Evolutionary conservation across 2,113 vertebrate genomes (phyloP), one percentile per base, ranked within the genome.

Genomic region (Eptatretus burgeri): DNA sequence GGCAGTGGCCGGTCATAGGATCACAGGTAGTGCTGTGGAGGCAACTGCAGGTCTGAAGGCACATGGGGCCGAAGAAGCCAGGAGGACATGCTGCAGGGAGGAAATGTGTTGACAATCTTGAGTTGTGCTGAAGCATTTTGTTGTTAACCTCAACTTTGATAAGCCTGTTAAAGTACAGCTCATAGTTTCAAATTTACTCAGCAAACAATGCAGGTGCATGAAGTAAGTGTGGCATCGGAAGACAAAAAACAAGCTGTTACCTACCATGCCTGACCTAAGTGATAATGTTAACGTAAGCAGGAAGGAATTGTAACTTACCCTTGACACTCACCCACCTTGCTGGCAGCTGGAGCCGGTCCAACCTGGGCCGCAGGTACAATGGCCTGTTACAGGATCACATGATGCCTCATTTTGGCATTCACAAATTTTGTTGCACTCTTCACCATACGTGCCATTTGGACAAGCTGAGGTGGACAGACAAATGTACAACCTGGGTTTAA

Each of bases 11-110:
- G 0, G 65, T 76, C 50, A 68, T 20, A 0, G 1, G 51, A 64
- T 78, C 69, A 64, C 78, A 80, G 0, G 50, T 68, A 1, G 72
- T 74, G 64, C 67, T 70, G 27, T 76, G 70, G 0, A 67, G 72
- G 71, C 77, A 81, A 14, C 75, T 1, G 50, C 79, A 81, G 13
- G 14, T 68, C 49, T 74, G 73, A 1, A 70, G 68, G 13, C 80
- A 80, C 64, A 68, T 62, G 11, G 64, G 70, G 12, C 77, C 77
- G 1, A 73, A 72, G 51, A 67, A 73, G 1, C 76, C 76, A 0
- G 51, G 17, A 64, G 74, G 70, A 69, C 79, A 80, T 50, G 73
- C 78, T 79, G 66, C 7, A 14, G 62, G 65, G 27, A 41, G 27
- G 27, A 41, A 41, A 41, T 41, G 27, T 41, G 27, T 41, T 41